phyloP scores from a whole-genome alignment of 2,113 vertebrate genomes.

The Capreolus pygargus region DNA sequence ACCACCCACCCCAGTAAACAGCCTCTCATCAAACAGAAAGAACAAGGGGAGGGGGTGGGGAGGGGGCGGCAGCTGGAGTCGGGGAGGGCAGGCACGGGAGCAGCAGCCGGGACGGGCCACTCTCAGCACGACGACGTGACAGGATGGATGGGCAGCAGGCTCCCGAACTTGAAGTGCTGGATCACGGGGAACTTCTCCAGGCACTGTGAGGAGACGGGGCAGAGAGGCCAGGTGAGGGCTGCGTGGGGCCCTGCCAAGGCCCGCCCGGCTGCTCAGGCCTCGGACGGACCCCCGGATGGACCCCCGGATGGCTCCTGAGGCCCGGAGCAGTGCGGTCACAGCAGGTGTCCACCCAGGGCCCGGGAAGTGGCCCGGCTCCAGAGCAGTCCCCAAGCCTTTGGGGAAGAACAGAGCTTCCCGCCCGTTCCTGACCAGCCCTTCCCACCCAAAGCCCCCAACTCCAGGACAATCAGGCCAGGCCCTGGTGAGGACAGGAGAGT shows the following conservation, averaged over 20 bases:
- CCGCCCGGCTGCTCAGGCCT: background rate
- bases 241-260: fast-evolving
- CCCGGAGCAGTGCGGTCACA: fast-evolving
- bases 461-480: background rate
- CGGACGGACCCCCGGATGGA: background rate
- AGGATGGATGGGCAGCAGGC: constrained; percentile 95
- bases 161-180: constrained; percentile 99
- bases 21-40: constrained; percentile 59
- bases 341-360: background rate
- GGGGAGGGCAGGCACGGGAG: background rate
- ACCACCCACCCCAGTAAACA: constrained; percentile 41
- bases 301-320: fast-evolving
- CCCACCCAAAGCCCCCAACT: background rate
- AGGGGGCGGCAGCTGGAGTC: constrained; percentile 31
- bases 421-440: too few relatives aligned
- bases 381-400: background rate
- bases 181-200: constrained; percentile 99
- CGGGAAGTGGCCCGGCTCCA: background rate
- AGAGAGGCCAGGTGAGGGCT: constrained; percentile 46
- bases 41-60: constrained; percentile 60
- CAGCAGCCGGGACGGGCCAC: background rate
- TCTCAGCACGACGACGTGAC: constrained; percentile 84
- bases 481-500: background rate
- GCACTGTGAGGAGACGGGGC: constrained; percentile 85
- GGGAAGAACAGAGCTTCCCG: background rate